These are phyloP conservation scores for Sycophila texana DNA, from an alignment of 2,888 invertebrate species.

Conservation along the genomic window DNA sequence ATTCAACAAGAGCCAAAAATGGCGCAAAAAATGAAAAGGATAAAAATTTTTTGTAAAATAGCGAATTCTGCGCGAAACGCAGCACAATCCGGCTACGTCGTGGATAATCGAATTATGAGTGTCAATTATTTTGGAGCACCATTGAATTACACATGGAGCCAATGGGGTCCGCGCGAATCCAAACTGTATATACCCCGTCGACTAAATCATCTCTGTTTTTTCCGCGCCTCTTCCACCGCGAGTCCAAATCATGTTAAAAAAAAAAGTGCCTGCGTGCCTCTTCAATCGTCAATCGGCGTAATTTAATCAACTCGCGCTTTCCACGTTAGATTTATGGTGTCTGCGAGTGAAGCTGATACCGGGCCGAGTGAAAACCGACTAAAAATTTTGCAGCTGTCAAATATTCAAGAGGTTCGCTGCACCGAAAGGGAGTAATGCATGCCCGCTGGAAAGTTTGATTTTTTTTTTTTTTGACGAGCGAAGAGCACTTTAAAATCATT, in stretches of 20 bases:
- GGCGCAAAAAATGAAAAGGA: too few species aligned
- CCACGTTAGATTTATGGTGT: not conserved
- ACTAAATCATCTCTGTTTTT: constrained; percentile 14
- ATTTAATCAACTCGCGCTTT: constrained; percentile 35
- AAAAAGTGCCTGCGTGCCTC: constrained; percentile 19
- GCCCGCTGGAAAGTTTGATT: constrained; percentile 19
- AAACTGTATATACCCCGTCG: not conserved
- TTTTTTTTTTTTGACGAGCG: constrained; percentile 33
- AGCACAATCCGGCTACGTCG: constrained; percentile 6
- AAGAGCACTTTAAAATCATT: constrained; percentile 22
- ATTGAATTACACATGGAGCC: constrained; percentile 20
- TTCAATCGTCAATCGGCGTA: constrained; percentile 19
- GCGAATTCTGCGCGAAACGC: not conserved
- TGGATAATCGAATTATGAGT: constrained; percentile 45
- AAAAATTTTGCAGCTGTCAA: constrained; percentile 19
- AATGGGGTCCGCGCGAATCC: constrained; percentile 23
- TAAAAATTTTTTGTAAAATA: too few species aligned
- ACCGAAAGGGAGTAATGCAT: not conserved
- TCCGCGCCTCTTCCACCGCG: not conserved
- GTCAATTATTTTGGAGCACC: constrained; percentile 41
- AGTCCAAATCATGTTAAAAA: constrained; percentile 12
- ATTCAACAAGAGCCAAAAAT: too few species aligned
- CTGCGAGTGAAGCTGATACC: too few species aligned
- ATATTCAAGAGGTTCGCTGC: constrained; percentile 12
- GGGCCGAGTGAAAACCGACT: not conserved